Evolutionary conservation across 2,888 invertebrate genomes (phyloP).

Genomic region (Heliconius aoede): DNA sequence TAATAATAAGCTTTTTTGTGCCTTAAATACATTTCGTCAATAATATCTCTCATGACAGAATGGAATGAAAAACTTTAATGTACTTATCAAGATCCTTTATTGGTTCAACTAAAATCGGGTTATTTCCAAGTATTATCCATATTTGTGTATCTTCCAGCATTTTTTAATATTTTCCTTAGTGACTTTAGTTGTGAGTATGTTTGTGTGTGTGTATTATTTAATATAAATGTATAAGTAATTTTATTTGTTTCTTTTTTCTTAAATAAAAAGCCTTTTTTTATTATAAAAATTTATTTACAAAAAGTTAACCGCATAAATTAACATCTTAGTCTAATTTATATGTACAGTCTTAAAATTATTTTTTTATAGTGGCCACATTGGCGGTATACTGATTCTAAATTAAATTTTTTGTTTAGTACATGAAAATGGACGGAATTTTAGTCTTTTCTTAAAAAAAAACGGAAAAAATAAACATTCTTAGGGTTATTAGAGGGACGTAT

Average conservation of each 20-base stretch:
- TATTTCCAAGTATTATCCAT: neutral
- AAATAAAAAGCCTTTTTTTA: slow-evolving; percentile 39
- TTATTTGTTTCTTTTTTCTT: slow-evolving; percentile 31
- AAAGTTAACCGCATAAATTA: slow-evolving; percentile 75
- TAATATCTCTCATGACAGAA: neutral
- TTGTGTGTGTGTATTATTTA: slow-evolving; percentile 43
- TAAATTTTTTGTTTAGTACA: slow-evolving; percentile 26
- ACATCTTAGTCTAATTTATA: slow-evolving; percentile 72
- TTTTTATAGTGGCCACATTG: slow-evolving; percentile 44
- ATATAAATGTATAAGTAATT: slow-evolving; percentile 26
- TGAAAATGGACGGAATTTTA: slow-evolving; percentile 9
- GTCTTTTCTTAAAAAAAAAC: neutral
- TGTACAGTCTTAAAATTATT: slow-evolving; percentile 77
- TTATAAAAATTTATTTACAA: slow-evolving; percentile 76
- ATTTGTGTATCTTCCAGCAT: neutral
- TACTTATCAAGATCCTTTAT: neutral
- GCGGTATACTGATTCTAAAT: slow-evolving; percentile 41
- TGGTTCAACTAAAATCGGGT: neutral
- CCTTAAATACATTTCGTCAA: neutral
- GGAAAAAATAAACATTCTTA: neutral
- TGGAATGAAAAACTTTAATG: neutral
- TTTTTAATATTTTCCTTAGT: neutral
- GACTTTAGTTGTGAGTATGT: slow-evolving; percentile 51
- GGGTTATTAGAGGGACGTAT: slow-evolving; percentile 6
- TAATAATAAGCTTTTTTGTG: slow-evolving; percentile 1